A percentile compares a stretch with the other conserved stretches of the same genome.
Evolutionary conservation across 2,888 invertebrate genomes (phyloP).

Genomic region (Drosophila putrida): DNA sequence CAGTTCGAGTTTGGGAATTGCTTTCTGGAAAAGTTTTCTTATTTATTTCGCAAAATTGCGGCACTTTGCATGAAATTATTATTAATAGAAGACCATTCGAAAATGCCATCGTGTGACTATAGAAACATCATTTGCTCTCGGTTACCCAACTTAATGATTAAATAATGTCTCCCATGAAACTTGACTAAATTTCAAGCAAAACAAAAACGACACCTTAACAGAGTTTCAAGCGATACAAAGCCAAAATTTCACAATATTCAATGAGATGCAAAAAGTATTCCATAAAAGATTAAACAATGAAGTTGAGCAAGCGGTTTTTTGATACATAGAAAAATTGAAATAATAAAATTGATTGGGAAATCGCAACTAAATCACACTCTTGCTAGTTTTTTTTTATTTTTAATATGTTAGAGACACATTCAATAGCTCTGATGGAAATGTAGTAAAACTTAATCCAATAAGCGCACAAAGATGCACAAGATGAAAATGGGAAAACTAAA

Average conservation of each 20-base stretch:
- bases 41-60: slow-evolving; percentile 53
- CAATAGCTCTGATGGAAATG: background rate
- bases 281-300: background rate
- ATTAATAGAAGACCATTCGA: slow-evolving; percentile 46
- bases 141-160: slow-evolving; percentile 40
- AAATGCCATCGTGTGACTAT: slow-evolving; percentile 26
- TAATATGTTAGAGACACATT: background rate
- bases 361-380: no score
- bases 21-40: slow-evolving; percentile 51
- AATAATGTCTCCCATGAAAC: slow-evolving; percentile 25
- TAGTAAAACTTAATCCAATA: slow-evolving; percentile 23
- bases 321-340: no score
- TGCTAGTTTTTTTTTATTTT: no score
- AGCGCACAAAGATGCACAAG: slow-evolving; percentile 7
- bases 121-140: slow-evolving; percentile 32
- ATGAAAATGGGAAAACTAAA: slow-evolving; percentile 21
- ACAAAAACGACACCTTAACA: background rate
- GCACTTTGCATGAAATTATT: slow-evolving; percentile 57
- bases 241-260: background rate
- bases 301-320: no score
- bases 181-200: background rate
- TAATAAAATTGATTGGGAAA: no score
- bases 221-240: background rate
- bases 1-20: slow-evolving; percentile 26
- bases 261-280: background rate